Evolutionary conservation across 2,797 vertebrate genomes (phyloP), one percentile per base, ranked within the genome.

Genomic region (Etheostoma nigrum): DNA sequence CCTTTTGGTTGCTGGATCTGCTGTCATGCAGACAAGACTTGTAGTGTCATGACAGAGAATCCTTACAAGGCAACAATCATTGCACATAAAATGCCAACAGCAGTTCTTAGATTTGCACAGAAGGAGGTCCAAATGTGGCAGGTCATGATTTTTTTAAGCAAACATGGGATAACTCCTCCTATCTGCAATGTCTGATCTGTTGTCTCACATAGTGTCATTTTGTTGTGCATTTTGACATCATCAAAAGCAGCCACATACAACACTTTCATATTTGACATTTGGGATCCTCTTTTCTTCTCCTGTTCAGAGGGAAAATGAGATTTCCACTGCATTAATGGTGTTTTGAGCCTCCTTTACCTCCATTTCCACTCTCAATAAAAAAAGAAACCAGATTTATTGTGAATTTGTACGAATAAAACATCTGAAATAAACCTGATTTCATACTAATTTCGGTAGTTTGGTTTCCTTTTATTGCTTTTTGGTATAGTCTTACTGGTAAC

Each of bases 341-440:
- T 79, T 87, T 72, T 79, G 42, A 79, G 79, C 53, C 64, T 78
- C n/a, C 61, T 85, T 72, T 75, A 59, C 69, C 76, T 83, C 52
- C 63, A 68, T 53, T 86, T 85, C 67, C 55, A 80, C 67, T 71
- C 70, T 85, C 48, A 85, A 65, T 75, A 60, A 81, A 27, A 65
- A 23, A 81, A 27, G n/a, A 74, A 59, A 76, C 58, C 88, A 81
- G 90, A 91, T 92, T 91, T 91, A 86, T 91, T 75, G 36, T 81
- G 76, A 87, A 68, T 27, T 61, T 92, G 88, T 90, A 90, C 78
- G 84, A 93, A 2, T 86, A 78, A 81, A 68, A 83, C 36, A 66
- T 65, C 77, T 83, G 72, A 16, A 95, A 95, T 94, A 95, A 95
- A 95, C 91, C 91, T 92, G 87, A 87, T 83, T 79, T 92, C 70